Base-by-base conservation (phyloP, 2,888 invertebrate species). In the Nyleta sp. region DNA sequence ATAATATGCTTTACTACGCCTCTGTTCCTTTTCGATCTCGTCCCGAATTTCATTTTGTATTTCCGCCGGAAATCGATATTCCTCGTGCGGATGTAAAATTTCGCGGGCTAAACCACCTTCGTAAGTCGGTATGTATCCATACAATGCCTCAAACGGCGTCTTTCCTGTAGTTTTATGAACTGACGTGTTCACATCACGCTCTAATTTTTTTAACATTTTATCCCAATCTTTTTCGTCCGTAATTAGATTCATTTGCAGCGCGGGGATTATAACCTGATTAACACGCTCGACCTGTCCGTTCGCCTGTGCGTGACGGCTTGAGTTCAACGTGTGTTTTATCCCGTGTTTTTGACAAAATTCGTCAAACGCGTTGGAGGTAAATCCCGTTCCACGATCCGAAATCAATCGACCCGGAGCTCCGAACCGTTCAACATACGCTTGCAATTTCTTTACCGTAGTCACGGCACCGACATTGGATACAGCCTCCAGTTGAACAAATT, bases 401-500 rank as follows among this genome's bases (percentile, higher is more conserved):
- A 48, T 10, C 10, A 59, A n/a, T 20, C 40, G 24, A 4, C 40
- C n/a, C 4, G 59, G 59, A 3, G 59, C 59, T 15, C 42, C 59
- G 13, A 59, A 59, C 22, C 59, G 59, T 3, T 42, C 13, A 1
- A 40, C 22, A 22, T 40, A 42, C 6, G 22, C 11, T 38, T 55
- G 5, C 38, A 55, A 8, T 18, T 55, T 55, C 7, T 42, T 40
- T 24, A 59, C 42, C 10, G 40, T 55, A 1, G 33, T 35, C 7
- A 11, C 28, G 15, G 28, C 5, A 15, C 7, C 15, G n/a, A 48
- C 48, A 24, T 24, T 28, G 11, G 10, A 13, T 11, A 82, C 13
- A 15, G 60, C 35, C 7, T 67, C 71, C 42, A 67, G 79, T 28
- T 74, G 78, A 2, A 73, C 80, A 11, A 28, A 48, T 28, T 48